Percentiles rank a stretch among this genome's conserved stretches.
phyloP scores from a whole-genome alignment of 2,888 invertebrate species.

The Lithosia quadra region DNA sequence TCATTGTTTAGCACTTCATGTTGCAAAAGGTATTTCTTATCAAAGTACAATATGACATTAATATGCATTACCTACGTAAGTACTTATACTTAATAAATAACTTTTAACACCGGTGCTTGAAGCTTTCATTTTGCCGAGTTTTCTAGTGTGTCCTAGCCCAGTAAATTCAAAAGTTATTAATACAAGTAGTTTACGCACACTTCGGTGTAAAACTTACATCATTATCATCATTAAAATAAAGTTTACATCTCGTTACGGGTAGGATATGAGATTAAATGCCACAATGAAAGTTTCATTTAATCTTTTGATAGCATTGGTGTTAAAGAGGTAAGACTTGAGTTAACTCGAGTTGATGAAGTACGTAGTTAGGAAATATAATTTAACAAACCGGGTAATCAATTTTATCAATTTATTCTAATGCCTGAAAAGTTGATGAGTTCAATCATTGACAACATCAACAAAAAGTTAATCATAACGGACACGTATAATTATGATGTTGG shows the following conservation, averaged over 20 bases:
- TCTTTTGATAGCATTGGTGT: not conserved
- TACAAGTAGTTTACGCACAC: no score
- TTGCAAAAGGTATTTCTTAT: slow-evolving; percentile 30
- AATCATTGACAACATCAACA: not conserved
- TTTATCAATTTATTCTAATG: not conserved
- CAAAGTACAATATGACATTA: slow-evolving; percentile 12
- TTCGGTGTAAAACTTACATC: no score
- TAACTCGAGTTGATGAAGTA: not conserved
- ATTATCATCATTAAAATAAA: no score
- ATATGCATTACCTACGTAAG: not conserved
- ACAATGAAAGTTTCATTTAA: not conserved
- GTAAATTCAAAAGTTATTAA: no score
- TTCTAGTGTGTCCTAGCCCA: not conserved
- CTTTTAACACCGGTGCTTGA: no score
- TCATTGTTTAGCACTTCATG: slow-evolving; percentile 40
- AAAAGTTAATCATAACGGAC: not conserved
- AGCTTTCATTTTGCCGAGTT: not conserved
- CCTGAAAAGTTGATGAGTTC: not conserved
- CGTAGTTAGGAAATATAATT: no score
- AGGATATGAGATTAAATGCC: no score
- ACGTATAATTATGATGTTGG: not conserved
- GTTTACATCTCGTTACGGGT: no score
- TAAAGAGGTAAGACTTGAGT: not conserved
- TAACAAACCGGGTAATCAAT: not conserved
- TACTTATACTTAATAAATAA: slow-evolving; percentile 1